Evolutionary conservation across 2,888 invertebrate genomes (phyloP).

Genomic region (Tridacna crocea): DNA sequence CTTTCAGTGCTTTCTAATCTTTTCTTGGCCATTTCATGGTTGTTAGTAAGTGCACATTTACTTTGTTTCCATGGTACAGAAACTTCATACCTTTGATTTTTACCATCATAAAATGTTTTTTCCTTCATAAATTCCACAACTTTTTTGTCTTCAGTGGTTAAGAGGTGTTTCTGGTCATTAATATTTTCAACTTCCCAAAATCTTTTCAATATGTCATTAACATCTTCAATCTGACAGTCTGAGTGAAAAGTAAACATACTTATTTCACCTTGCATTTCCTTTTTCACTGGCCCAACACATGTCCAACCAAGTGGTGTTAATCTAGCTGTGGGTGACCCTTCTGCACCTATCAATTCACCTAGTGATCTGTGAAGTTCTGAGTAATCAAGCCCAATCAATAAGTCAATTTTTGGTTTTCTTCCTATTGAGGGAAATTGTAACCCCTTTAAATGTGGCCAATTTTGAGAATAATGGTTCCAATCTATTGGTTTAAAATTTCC

Average conservation of each 20-base stretch:
- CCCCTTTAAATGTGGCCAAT: slow-evolving; percentile 43
- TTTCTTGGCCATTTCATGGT: neutral
- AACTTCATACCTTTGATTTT: neutral
- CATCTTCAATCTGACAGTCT: neutral
- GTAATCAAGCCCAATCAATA: slow-evolving; percentile 49
- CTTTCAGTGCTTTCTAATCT: neutral
- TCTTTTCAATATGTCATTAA: neutral
- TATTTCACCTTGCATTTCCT: neutral
- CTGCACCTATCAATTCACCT: slow-evolving; percentile 36
- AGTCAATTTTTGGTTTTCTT: slow-evolving; percentile 26
- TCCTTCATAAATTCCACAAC: neutral
- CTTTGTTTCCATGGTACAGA: neutral
- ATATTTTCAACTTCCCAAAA: neutral
- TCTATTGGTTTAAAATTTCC: slow-evolving; percentile 41
- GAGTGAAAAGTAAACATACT: neutral
- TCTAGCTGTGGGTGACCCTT: slow-evolving; percentile 46
- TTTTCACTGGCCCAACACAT: slow-evolving; percentile 33
- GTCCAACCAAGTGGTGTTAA: slow-evolving; percentile 58
- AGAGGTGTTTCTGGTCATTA: neutral
- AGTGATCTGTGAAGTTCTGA: slow-evolving; percentile 40
- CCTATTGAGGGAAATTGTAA: slow-evolving; percentile 42
- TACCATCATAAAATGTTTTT: neutral
- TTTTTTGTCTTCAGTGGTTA: neutral
- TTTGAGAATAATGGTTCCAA: slow-evolving; percentile 36
- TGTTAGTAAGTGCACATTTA: neutral